A percentile compares a stretch with the other conserved stretches of the same genome.
Evolutionary conservation across 92 coral and sea anemone genomes (phyloP).

Genomic region (Hydrozoanthus gracilis): DNA sequence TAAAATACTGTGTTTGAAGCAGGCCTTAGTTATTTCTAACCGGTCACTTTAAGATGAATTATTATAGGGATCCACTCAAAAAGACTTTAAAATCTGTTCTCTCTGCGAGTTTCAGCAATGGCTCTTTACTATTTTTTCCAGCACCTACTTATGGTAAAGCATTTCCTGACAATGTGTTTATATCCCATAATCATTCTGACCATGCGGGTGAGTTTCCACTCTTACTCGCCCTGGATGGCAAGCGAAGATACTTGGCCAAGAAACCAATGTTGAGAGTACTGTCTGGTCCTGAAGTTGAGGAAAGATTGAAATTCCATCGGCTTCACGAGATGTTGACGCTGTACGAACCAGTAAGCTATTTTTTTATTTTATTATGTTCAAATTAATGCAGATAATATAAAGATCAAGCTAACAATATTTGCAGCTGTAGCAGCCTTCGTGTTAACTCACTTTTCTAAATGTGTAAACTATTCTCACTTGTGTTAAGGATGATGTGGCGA

Average conservation of each 20-base stretch:
- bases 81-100: neutral
- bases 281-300: constrained; percentile 68
- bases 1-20: too few relatives aligned
- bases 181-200: constrained; percentile 70
- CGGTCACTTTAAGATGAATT: too few relatives aligned
- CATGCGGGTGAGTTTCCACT: constrained; percentile 68
- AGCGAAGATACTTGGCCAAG: constrained; percentile 40
- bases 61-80: too few relatives aligned
- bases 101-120: neutral
- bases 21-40: too few relatives aligned
- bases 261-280: constrained; percentile 57
- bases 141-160: constrained; percentile 33
- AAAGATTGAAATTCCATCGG: constrained; percentile 61
- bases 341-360: constrained; percentile 53
- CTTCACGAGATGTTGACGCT: constrained; percentile 58
- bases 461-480: neutral
- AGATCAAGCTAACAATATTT: too few relatives aligned
- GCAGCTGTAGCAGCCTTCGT: too few relatives aligned
- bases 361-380: neutral
- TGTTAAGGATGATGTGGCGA: constrained; percentile 65
- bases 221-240: constrained; percentile 55
- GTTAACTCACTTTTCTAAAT: too few relatives aligned
- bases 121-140: neutral
- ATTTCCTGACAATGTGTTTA: constrained; percentile 65
- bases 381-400: too few relatives aligned